Evolutionary conservation across 2,888 invertebrate species (phyloP).

Genomic region (Dicranocentrus wangi): DNA sequence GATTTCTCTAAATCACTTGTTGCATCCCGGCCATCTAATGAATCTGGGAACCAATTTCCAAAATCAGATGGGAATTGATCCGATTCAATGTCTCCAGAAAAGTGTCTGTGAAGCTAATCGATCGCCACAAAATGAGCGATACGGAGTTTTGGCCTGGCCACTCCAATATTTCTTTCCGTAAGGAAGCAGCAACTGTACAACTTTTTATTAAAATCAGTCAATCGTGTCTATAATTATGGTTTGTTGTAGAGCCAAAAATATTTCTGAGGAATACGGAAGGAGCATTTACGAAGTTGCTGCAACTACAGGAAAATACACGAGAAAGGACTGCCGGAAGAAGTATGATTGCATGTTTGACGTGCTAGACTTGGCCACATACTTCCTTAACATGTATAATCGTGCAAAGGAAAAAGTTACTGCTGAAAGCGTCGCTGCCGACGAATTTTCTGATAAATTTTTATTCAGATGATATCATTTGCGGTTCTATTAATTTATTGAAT

Average conservation of each 20-base stretch:
- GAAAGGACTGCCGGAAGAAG: slow-evolving; percentile 52
- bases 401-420: slow-evolving; percentile 4
- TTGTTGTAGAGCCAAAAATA: slow-evolving; percentile 61
- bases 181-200: slow-evolving; percentile 5
- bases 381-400: slow-evolving; percentile 51
- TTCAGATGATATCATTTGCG: no score
- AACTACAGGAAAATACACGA: slow-evolving; percentile 58
- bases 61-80: slow-evolving; percentile 63
- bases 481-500: no score
- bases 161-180: slow-evolving; percentile 62
- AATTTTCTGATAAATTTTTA: slow-evolving; percentile 6
- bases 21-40: slow-evolving; percentile 51
- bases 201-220: no score
- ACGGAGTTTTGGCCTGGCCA: slow-evolving; percentile 50
- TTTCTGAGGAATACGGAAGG: slow-evolving; percentile 47
- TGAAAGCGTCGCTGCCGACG: not conserved
- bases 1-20: slow-evolving; percentile 41
- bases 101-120: slow-evolving; percentile 63
- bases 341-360: slow-evolving; percentile 67
- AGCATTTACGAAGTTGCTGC: slow-evolving; percentile 54
- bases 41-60: slow-evolving; percentile 52
- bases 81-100: slow-evolving; percentile 63
- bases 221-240: no score
- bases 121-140: slow-evolving; percentile 49
- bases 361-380: slow-evolving; percentile 59